Conservation (phyloP, 2,113 vertebrate species). For the Nettapus auritus region DNA sequence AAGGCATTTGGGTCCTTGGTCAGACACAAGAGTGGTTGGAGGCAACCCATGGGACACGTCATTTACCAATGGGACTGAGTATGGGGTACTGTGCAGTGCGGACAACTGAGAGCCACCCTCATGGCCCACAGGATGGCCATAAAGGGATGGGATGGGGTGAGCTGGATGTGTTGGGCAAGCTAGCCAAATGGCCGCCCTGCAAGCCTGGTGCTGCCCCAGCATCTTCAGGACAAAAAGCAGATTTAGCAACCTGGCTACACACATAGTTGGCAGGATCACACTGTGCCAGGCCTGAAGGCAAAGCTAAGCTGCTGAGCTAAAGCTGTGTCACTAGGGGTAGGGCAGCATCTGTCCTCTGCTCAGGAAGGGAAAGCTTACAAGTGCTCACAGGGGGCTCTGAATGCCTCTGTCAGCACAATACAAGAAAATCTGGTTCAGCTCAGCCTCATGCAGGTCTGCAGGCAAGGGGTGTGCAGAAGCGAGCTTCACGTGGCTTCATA, state of each 20-base stretch:
- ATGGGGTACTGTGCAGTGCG: accelerated
- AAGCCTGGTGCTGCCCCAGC: background rate
- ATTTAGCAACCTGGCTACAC: background rate
- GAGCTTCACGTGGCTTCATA: background rate
- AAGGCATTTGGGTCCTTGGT: background rate
- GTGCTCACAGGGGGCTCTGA: background rate
- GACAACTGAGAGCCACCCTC: background rate
- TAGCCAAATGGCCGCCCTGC: background rate
- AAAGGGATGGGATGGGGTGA: background rate
- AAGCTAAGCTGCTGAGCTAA: background rate
- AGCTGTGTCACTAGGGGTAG: background rate
- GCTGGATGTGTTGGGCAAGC: background rate
- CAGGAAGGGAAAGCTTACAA: background rate
- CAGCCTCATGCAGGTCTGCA: background rate
- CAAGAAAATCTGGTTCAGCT: background rate
- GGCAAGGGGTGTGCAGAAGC: background rate
- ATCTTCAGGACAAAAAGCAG: background rate
- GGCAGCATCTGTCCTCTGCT: background rate
- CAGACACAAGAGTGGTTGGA: background rate
- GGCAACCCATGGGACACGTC: background rate
- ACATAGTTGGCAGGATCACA: background rate
- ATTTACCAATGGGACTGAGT: background rate
- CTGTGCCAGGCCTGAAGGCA: background rate
- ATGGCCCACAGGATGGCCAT: background rate
- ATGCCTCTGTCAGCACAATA: background rate